A percentile compares a stretch with the other conserved stretches of the same genome.
phyloP scores from a whole-genome alignment of 2,113 vertebrate species.

The Verasper variegatus region DNA sequence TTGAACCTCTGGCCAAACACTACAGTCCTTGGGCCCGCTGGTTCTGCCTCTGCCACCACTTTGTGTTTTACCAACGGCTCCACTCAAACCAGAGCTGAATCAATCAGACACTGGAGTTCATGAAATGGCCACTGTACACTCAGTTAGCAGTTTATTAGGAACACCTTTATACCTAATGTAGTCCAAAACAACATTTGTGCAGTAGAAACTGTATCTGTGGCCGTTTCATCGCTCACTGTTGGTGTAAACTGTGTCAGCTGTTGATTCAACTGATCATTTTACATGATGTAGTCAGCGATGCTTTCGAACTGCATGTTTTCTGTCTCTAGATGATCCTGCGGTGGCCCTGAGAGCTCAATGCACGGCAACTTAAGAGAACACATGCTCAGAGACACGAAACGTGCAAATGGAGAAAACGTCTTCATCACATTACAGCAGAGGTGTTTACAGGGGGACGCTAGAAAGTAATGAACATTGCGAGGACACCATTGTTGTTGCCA shows the following conservation, averaged over 20 bases:
- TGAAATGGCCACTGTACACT: slow-evolving; percentile 28
- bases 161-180: background rate
- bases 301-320: too few relatives aligned
- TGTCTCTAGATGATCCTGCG: background rate
- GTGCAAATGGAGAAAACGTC: too few relatives aligned
- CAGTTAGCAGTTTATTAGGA: background rate
- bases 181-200: background rate
- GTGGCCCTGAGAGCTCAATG: too few relatives aligned
- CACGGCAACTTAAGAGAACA: too few relatives aligned
- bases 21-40: slow-evolving; percentile 57
- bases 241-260: background rate
- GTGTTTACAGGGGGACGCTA: too few relatives aligned
- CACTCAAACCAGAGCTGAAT: slow-evolving; percentile 56
- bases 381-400: too few relatives aligned
- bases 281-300: background rate
- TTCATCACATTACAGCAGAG: too few relatives aligned
- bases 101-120: slow-evolving; percentile 49
- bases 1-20: slow-evolving; percentile 69
- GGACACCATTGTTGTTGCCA: too few relatives aligned
- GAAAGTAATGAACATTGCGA: too few relatives aligned
- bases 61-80: slow-evolving; percentile 71
- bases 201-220: background rate
- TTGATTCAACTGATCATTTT: too few relatives aligned
- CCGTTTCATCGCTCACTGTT: background rate
- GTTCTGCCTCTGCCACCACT: slow-evolving; percentile 53